These are phyloP conservation scores for Gymnodraco acuticeps DNA, from an alignment of 2,797 vertebrate species.

Conservation along the genomic window DNA sequence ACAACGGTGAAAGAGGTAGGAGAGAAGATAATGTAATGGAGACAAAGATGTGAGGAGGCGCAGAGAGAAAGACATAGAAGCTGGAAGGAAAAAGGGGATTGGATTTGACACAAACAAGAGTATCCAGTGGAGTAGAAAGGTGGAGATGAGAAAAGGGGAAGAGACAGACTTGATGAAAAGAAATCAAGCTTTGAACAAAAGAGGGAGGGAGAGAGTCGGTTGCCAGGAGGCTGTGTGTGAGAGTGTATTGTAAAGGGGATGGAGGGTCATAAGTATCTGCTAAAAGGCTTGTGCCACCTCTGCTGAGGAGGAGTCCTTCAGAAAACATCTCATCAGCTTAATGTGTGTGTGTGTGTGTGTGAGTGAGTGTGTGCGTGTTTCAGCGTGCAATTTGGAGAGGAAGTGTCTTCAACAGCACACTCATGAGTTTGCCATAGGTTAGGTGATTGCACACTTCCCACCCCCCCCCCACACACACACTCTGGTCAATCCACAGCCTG, in stretches of 20 bases:
- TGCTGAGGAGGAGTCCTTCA: slow-evolving; percentile 67
- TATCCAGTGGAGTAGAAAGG: slow-evolving; percentile 74
- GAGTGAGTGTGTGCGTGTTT: slow-evolving; percentile 41
- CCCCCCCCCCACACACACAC: slow-evolving; percentile 28
- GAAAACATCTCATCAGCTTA: slow-evolving; percentile 76
- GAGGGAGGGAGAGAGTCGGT: slow-evolving; percentile 57
- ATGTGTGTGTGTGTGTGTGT: slow-evolving; percentile 28
- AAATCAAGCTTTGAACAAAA: slow-evolving; percentile 73
- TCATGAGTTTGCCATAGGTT: slow-evolving; percentile 59
- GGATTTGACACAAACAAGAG: slow-evolving; percentile 74
- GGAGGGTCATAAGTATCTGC: slow-evolving; percentile 78
- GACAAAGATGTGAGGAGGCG: slow-evolving; percentile 70
- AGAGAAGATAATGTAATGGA: slow-evolving; percentile 66
- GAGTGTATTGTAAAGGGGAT: slow-evolving; percentile 65
- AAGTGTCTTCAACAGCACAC: slow-evolving; percentile 68
- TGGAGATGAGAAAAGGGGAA: slow-evolving; percentile 71
- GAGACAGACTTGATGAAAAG: slow-evolving; percentile 76
- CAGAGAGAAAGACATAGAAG: slow-evolving; percentile 43
- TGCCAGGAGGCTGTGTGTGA: slow-evolving; percentile 64
- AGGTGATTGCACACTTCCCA: slow-evolving; percentile 63
- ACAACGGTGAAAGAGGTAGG: slow-evolving; percentile 59
- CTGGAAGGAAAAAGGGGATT: slow-evolving; percentile 64
- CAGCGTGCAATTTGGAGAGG: slow-evolving; percentile 62
- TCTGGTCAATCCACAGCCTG: slow-evolving; percentile 62
- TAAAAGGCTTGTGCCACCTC: slow-evolving; percentile 83